Evolutionary conservation across 2,888 invertebrate genomes (phyloP), one percentile per base, ranked within the genome.

Genomic region (Nesidiocoris tenuis): DNA sequence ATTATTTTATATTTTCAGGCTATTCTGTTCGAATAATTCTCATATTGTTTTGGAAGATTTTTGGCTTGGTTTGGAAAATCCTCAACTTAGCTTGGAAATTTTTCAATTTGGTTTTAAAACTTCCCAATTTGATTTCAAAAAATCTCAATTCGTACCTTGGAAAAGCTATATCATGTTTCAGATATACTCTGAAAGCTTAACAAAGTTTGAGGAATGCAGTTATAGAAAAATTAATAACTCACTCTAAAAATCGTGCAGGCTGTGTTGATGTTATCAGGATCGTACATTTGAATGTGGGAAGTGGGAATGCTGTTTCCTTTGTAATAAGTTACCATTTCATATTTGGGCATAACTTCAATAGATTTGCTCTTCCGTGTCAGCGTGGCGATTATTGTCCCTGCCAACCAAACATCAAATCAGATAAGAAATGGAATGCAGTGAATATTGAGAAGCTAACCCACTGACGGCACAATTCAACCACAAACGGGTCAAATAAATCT

Each of bases 271-370:
- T 96, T 96, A 83, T 96, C 96, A 0, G 96, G 95, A 85, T 97
- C 96, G 83, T 96, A 95, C 87, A 97, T 89, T 82, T 95, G 95
- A 81, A 97, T 92, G 84, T 96, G 96, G 0, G 96, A 96, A 70
- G 93, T 94, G 0, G 95, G 94, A 80, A 97, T 96, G 76, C 91
- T 90, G 81, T 91, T 92, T 61, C 91, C 91, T 82, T 94, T 93
- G 83, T 93, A 93, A 83, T 91, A 96, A 0, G 90, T 91, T 21
- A 96, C 90, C 95, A 97, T 96, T 83, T 97, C 96, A 81, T 93
- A 92, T 82, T 95, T 95, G 1, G 94, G 93, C 39, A 96, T 87
- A 79, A 91, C 86, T 82, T 94, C 94, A 80, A 90, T 87, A 9
- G 90, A 90, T 81, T 93, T 93, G 0, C 87, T 86, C 83, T 93